Percentiles rank a stretch among this genome's conserved stretches.
phyloP scores from a whole-genome alignment of 2,797 vertebrate species.

The Astyanax mexicanus region DNA sequence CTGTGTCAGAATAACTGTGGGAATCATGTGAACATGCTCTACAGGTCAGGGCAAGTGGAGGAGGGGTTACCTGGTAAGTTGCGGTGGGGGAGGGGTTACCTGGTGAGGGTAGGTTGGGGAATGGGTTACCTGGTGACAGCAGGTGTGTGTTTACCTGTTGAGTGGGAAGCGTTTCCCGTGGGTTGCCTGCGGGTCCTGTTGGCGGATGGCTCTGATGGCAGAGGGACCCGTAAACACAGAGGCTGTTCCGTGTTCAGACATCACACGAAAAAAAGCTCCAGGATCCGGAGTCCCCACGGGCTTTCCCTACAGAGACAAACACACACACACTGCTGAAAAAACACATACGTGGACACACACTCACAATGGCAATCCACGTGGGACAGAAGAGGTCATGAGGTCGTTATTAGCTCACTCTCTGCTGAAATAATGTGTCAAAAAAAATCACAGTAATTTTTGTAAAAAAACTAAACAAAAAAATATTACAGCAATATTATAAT shows the following conservation, averaged over 20 bases:
- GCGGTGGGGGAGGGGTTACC: background rate
- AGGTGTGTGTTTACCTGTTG: constrained; percentile 80
- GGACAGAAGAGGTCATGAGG: background rate
- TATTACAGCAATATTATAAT: too few species aligned
- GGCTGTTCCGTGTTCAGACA: constrained; percentile 88
- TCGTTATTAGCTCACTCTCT: background rate
- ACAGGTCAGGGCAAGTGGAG: background rate
- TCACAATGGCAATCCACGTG: background rate
- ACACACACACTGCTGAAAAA: constrained; percentile 8
- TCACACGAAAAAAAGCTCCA: constrained; percentile 92
- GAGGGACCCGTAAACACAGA: constrained; percentile 94
- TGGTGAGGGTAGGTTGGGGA: background rate
- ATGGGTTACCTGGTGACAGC: background rate
- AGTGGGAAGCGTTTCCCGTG: constrained; percentile 83
- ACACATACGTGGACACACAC: constrained; percentile 16
- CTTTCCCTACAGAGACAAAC: constrained; percentile 85
- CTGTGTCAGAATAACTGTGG: too few species aligned
- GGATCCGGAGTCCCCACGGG: constrained; percentile 96
- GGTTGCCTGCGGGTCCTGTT: constrained; percentile 88
- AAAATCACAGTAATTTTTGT: too few species aligned
- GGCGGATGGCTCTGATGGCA: constrained; percentile 94
- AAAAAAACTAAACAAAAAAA: too few species aligned
- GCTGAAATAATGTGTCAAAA: background rate
- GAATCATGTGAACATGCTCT: too few species aligned
- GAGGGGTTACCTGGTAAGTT: background rate